Conservation (phyloP, 2,888 invertebrate genomes). For the Pandemis heparana region DNA sequence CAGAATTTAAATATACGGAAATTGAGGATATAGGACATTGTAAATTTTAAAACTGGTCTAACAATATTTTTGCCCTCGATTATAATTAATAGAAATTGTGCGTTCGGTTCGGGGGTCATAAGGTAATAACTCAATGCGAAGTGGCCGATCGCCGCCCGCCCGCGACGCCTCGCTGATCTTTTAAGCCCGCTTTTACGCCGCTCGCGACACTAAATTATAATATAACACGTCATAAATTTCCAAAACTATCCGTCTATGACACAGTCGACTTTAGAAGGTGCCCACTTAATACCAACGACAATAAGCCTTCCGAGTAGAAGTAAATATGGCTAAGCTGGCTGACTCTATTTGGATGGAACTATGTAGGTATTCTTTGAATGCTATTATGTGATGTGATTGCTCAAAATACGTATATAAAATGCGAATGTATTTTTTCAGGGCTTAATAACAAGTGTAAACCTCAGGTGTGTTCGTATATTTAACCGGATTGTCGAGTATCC, state of each 20-base stretch:
- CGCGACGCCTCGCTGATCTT: conserved; percentile 69
- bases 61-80: not conserved
- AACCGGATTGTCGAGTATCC: conserved; percentile 72
- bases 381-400: too few relatives aligned
- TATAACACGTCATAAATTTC: conserved; percentile 84
- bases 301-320: not conserved
- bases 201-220: conserved; percentile 82
- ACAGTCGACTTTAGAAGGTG: conserved; percentile 64
- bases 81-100: not conserved
- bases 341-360: not conserved
- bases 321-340: not conserved
- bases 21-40: not conserved
- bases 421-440: not conserved
- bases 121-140: conserved; percentile 36
- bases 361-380: too few relatives aligned
- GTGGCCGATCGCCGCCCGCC: conserved; percentile 44
- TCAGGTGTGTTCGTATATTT: conserved; percentile 66
- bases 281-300: conserved; percentile 46
- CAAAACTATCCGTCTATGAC: conserved; percentile 79
- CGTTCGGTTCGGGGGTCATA: conserved; percentile 21
- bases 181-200: conserved; percentile 81
- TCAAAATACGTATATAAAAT: not conserved
- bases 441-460: conserved; percentile 44
- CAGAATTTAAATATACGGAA: too few relatives aligned
- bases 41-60: not conserved